These are phyloP conservation scores for Lamellibrachia columna DNA, from an alignment of 2,888 invertebrate genomes.

Conservation along the genomic window DNA sequence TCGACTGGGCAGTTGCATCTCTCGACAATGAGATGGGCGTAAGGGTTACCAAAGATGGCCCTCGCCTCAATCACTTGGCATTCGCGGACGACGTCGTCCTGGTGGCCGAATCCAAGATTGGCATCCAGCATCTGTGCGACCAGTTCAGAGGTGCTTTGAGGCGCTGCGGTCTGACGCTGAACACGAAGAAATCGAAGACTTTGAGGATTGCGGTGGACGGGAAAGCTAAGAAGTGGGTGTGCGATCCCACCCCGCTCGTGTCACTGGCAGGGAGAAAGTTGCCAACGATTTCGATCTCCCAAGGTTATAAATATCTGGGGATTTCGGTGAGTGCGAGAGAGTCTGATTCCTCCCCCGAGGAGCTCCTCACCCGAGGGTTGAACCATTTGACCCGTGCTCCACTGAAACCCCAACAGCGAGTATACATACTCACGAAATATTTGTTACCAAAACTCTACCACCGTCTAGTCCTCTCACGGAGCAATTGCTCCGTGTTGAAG, in stretches of 20 bases:
- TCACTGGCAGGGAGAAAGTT: no score
- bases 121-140: background rate
- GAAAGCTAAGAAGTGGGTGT: background rate
- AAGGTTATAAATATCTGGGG: no score
- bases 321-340: background rate
- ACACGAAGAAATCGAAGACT: background rate
- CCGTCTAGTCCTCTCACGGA: background rate
- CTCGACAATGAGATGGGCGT: background rate
- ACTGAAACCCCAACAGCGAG: background rate
- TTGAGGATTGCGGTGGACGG: background rate
- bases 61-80: background rate
- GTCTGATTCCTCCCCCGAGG: background rate
- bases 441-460: slow-evolving; percentile 13
- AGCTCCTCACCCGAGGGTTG: background rate
- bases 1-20: background rate
- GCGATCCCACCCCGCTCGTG: slow-evolving; percentile 14
- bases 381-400: background rate
- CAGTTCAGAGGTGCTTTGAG: background rate
- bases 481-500: background rate
- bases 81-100: background rate
- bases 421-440: background rate
- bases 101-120: background rate
- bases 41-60: background rate
- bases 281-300: no score
- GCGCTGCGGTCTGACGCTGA: background rate